phyloP scores from a whole-genome alignment of 1,140 invertebrate species.

The Amyelois transitella region DNA sequence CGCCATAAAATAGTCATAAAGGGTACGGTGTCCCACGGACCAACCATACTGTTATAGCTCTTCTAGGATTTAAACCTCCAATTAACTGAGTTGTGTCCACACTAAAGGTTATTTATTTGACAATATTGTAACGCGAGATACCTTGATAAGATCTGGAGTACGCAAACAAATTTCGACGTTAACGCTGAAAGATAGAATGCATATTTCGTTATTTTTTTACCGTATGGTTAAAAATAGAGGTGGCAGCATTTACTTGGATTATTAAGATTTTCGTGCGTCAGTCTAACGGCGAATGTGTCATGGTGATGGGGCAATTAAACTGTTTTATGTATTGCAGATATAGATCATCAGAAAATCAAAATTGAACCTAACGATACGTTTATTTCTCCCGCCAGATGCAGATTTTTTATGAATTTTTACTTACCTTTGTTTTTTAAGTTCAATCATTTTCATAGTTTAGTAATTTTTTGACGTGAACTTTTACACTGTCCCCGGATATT shows the following conservation, averaged over 20 bases:
- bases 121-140: constrained; percentile 6
- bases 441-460: too few species aligned
- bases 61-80: constrained; percentile 2
- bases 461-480: too few species aligned
- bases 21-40: too few species aligned
- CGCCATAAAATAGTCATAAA: too few species aligned
- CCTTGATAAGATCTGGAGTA: not conserved
- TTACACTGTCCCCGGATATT: too few species aligned
- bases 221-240: not conserved
- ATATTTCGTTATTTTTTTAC: not conserved
- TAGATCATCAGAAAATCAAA: not conserved
- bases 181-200: not conserved
- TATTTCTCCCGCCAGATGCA: too few species aligned
- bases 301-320: not conserved
- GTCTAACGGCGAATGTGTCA: not conserved
- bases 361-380: too few species aligned
- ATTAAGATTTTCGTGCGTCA: not conserved
- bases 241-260: not conserved
- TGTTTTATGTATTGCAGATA: not conserved
- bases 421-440: too few species aligned
- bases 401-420: too few species aligned
- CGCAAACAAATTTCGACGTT: not conserved
- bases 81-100: constrained; percentile 8
- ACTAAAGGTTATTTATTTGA: constrained; percentile 12
- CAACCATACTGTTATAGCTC: not conserved